These are phyloP conservation scores for Balaenoptera acutorostrata DNA, from an alignment of 2,113 vertebrate genomes.

Conservation along the genomic window DNA sequence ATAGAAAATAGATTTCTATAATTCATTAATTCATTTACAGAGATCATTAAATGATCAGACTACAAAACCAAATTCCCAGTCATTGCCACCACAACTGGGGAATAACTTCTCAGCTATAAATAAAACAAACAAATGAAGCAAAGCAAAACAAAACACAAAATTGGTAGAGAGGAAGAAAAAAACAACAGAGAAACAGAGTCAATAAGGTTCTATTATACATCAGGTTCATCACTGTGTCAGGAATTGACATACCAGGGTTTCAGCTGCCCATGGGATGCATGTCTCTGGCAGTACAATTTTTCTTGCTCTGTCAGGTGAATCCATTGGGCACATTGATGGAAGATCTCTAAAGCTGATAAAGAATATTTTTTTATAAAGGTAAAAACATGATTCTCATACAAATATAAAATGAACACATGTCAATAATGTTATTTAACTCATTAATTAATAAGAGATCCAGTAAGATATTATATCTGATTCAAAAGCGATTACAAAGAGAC, in stretches of 20 bases:
- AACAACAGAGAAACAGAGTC: neutral
- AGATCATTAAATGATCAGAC: neutral
- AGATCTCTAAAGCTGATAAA: neutral
- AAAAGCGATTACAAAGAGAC: neutral
- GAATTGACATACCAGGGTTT: neutral
- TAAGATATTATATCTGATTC: neutral
- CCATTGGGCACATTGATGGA: neutral
- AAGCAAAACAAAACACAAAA: neutral
- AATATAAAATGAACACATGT: neutral
- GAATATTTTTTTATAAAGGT: neutral
- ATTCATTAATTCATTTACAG: neutral
- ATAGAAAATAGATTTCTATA: neutral
- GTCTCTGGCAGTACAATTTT: neutral
- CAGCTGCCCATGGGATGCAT: accelerated
- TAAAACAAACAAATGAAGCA: neutral
- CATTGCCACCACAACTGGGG: neutral
- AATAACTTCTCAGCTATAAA: neutral
- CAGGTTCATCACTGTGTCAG: neutral
- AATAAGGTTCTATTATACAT: neutral
- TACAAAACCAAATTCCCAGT: neutral
- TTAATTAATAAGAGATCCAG: neutral
- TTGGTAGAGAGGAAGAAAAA: neutral
- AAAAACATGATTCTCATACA: neutral
- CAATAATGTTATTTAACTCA: constrained; percentile 13
- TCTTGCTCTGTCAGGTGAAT: neutral